Conservation (phyloP, 2,113 vertebrate genomes). For the Aegotheles bennettii region DNA sequence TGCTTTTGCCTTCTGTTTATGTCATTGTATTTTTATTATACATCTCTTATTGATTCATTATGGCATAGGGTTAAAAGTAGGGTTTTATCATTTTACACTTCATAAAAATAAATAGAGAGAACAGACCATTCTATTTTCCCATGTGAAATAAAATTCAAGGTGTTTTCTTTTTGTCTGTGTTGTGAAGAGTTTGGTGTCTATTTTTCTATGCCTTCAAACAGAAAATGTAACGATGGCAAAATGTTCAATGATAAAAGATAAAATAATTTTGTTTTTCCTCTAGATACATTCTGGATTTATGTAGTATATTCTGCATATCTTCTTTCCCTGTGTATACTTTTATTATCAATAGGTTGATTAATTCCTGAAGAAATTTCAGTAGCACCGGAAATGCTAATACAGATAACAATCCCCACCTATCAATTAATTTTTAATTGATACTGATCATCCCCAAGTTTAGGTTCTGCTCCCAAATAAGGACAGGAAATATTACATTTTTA, state of each 20-base stretch:
- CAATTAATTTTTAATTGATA: not conserved
- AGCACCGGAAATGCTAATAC: not conserved
- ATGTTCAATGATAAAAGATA: not conserved
- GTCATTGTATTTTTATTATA: no score
- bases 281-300: not conserved
- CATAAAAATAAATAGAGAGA: slow-evolving; percentile 15
- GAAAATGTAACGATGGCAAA: not conserved
- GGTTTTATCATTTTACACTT: not conserved
- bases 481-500: not conserved
- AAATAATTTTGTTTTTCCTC: not conserved
- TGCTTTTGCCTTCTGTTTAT: not conserved
- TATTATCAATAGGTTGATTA: not conserved
- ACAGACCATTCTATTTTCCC: not conserved
- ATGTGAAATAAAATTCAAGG: not conserved
- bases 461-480: not conserved
- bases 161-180: not conserved
- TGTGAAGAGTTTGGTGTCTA: not conserved
- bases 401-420: not conserved
- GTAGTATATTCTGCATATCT: not conserved
- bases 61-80: slow-evolving; percentile 16
- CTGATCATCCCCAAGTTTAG: not conserved
- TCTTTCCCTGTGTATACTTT: not conserved
- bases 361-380: not conserved
- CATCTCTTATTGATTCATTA: slow-evolving; percentile 22
- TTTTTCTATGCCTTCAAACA: not conserved